phyloP scores from a whole-genome alignment of 2,888 invertebrate genomes.

The Mesochorus sp. region DNA sequence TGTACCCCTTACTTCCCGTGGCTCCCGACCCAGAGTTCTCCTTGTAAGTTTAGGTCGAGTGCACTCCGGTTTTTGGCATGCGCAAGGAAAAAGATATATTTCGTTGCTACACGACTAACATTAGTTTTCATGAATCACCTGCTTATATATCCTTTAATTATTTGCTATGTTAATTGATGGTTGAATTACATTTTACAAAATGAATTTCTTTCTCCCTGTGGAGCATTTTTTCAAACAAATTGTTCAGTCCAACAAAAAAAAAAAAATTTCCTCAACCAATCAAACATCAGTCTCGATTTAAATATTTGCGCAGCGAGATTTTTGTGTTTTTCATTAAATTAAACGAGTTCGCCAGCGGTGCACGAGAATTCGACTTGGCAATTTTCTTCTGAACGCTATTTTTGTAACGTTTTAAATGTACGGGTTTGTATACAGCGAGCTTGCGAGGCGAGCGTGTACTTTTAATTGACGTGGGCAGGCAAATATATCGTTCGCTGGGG shows the following conservation, averaged over 20 bases:
- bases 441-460: slow-evolving; percentile 19
- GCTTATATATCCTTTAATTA: no score
- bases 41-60: not conserved
- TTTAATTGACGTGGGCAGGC: slow-evolving; percentile 37
- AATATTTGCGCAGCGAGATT: slow-evolving; percentile 9
- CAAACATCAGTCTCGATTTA: not conserved
- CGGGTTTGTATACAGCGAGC: not conserved
- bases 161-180: no score
- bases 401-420: slow-evolving; percentile 1
- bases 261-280: not conserved
- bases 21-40: not conserved
- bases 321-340: not conserved
- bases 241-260: no score
- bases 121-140: not conserved
- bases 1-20: not conserved
- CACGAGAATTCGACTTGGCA: not conserved
- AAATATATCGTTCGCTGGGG: slow-evolving; percentile 20
- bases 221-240: not conserved
- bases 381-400: slow-evolving; percentile 12
- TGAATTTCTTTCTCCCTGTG: no score
- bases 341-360: not conserved
- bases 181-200: no score
- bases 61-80: not conserved
- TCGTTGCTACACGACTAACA: not conserved
- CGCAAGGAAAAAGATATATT: not conserved